phyloP scores from a whole-genome alignment of 2,888 invertebrate genomes.

The Amblyjoppa fuscipennis region DNA sequence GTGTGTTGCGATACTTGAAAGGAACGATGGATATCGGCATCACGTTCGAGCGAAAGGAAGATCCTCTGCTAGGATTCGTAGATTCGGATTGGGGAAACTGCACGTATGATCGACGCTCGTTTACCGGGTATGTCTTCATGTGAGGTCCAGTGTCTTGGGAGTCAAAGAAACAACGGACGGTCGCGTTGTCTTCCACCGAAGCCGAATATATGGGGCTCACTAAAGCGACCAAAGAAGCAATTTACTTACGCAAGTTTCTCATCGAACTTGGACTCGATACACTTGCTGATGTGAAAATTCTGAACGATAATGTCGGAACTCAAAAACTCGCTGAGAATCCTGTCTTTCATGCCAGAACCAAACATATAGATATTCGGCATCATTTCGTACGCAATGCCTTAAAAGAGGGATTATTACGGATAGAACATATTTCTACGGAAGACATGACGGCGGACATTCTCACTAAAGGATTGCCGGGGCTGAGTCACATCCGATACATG shows the following conservation, averaged over 20 bases:
- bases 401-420: slow-evolving; percentile 29
- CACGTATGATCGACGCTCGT: slow-evolving; percentile 69
- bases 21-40: slow-evolving; percentile 72
- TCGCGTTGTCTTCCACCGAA: slow-evolving; percentile 69
- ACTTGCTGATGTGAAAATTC: slow-evolving; percentile 38
- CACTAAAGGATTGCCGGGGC: slow-evolving; percentile 81
- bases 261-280: slow-evolving; percentile 57
- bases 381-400: slow-evolving; percentile 63
- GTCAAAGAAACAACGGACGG: slow-evolving; percentile 67
- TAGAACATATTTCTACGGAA: slow-evolving; percentile 39
- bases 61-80: slow-evolving; percentile 69
- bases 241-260: slow-evolving; percentile 51
- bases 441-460: slow-evolving; percentile 54
- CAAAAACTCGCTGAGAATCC: slow-evolving; percentile 49
- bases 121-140: slow-evolving; percentile 68
- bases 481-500: slow-evolving; percentile 12
- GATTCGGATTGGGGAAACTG: slow-evolving; percentile 77
- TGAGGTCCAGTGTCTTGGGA: slow-evolving; percentile 65
- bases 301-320: slow-evolving; percentile 64
- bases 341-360: slow-evolving; percentile 43
- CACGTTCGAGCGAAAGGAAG: slow-evolving; percentile 50
- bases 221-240: slow-evolving; percentile 63
- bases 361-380: slow-evolving; percentile 61
- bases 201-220: slow-evolving; percentile 68
- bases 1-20: slow-evolving; percentile 76